Evolutionary conservation across 2,797 vertebrate species (phyloP).

Genomic region (Micromesistius poutassou): DNA sequence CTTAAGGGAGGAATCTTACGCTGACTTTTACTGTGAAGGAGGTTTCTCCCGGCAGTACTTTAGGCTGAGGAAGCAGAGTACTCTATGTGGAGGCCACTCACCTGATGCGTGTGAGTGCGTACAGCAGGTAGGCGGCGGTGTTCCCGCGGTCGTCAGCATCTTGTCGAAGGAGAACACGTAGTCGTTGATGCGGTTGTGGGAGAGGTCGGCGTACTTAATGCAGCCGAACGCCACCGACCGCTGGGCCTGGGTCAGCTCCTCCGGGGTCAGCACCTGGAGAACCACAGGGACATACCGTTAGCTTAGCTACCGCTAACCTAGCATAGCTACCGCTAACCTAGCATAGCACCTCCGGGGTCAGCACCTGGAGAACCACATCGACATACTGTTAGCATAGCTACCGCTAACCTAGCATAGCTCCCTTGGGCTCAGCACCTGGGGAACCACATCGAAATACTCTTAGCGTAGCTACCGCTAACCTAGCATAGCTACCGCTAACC

Average conservation of each 20-base stretch:
- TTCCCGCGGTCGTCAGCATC: conserved; percentile 97
- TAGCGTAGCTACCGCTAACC: too few species aligned
- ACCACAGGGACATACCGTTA: background rate
- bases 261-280: conserved; percentile 80
- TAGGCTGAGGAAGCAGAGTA: background rate
- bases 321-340: background rate
- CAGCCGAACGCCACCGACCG: conserved; percentile 89
- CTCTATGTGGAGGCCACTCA: conserved; percentile 34
- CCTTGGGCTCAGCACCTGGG: too few species aligned
- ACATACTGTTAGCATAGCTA: too few species aligned
- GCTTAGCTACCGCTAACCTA: background rate
- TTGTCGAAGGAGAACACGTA: conserved; percentile 98
- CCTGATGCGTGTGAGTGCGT: conserved; percentile 96
- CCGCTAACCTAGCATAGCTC: too few species aligned
- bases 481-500: too few species aligned
- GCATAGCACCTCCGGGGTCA: too few species aligned
- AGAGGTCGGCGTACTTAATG: conserved; percentile 94
- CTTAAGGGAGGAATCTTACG: too few species aligned
- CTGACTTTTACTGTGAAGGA: background rate
- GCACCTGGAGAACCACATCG: background rate
- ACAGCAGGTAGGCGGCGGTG: conserved; percentile 93
- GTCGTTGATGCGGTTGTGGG: conserved; percentile 94
- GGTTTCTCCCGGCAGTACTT: background rate
- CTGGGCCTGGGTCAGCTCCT: conserved; percentile 87
- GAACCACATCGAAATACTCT: too few species aligned